phyloP scores from a whole-genome alignment of 2,888 invertebrate genomes.

The Eutolmus rufibarbis region DNA sequence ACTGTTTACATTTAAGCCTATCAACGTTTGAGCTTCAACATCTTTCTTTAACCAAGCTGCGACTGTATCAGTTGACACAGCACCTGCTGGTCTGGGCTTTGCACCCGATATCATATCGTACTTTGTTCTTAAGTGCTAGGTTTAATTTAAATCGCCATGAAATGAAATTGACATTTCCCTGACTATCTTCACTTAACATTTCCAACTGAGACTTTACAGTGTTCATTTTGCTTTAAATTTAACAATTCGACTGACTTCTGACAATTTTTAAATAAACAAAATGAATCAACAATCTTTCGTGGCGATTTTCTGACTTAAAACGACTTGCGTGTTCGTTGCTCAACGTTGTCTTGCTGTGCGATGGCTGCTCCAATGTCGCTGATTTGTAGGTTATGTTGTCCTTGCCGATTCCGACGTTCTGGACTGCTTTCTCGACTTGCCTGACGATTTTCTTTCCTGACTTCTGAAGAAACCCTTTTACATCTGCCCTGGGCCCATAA shows the following conservation, averaged over 20 bases:
- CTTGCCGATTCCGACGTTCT: not conserved
- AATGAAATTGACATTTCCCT: not conserved
- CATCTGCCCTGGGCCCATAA: not conserved
- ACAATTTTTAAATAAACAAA: no score
- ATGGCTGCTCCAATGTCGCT: not conserved
- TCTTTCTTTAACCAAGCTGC: not conserved
- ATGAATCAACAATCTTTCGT: no score
- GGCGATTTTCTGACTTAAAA: not conserved
- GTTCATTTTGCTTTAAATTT: not conserved
- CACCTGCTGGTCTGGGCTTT: not conserved
- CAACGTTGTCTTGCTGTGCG: not conserved
- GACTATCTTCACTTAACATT: not conserved
- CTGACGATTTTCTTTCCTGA: not conserved
- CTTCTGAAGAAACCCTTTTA: not conserved
- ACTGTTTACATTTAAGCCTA: not conserved
- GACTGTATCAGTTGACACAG: not conserved
- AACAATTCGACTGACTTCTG: no score
- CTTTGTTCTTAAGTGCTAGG: not conserved
- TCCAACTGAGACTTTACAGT: not conserved
- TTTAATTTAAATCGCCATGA: constrained; percentile 2
- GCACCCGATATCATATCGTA: not conserved
- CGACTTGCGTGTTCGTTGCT: not conserved
- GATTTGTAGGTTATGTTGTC: not conserved
- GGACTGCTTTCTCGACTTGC: not conserved
- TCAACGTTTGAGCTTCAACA: not conserved